Evolutionary conservation across 2,113 vertebrate species (phyloP).

Genomic region (Erythrolamprus reginae): DNA sequence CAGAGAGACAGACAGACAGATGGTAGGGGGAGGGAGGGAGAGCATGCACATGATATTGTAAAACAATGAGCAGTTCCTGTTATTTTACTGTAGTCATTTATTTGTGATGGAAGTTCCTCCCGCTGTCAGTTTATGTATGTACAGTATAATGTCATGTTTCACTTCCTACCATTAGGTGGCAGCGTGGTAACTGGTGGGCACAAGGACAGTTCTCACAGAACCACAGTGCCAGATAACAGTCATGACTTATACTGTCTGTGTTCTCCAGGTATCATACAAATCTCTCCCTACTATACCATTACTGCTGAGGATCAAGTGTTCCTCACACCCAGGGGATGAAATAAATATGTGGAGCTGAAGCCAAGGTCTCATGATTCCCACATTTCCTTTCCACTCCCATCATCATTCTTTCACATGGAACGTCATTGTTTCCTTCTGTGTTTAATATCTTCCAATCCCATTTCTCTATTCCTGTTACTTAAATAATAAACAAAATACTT

Average conservation of each 20-base stretch:
- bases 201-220: not conserved
- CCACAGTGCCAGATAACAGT: not conserved
- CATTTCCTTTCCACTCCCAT: not conserved
- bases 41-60: not conserved
- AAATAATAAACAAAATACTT: not conserved
- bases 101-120: constrained; percentile 56
- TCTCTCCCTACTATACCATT: not conserved
- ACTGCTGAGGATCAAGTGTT: not conserved
- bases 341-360: not conserved
- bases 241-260: not conserved
- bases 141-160: not conserved
- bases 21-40: too few species aligned
- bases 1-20: too few species aligned
- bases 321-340: not conserved
- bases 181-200: constrained; percentile 29
- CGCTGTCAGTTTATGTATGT: rapidly evolving
- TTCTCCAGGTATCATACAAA: not conserved
- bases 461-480: not conserved
- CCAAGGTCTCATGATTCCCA: not conserved
- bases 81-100: constrained; percentile 11
- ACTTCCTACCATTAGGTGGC: constrained; percentile 43
- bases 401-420: not conserved
- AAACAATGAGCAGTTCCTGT: constrained; percentile 42
- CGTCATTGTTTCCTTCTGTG: not conserved
- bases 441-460: not conserved